These are phyloP conservation scores for Heliangelus exortis DNA, from an alignment of 2,797 vertebrate species.

Conservation along the genomic window DNA sequence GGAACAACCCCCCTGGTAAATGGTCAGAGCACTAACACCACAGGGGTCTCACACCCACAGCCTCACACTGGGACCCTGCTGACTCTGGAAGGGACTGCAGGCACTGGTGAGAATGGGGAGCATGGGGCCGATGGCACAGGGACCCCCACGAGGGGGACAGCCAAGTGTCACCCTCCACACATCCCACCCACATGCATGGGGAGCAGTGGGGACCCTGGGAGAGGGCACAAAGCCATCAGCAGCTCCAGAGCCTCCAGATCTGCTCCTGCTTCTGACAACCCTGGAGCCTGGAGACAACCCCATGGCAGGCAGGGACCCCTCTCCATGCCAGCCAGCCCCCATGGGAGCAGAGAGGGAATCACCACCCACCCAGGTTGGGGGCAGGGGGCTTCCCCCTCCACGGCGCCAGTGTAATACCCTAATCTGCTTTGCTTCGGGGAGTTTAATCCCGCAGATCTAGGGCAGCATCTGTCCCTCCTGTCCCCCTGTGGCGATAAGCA, in stretches of 20 bases:
- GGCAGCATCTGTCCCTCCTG: constrained; percentile 76
- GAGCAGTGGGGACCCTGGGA: background rate
- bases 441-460: constrained; percentile 79
- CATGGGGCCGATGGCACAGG: rapidly evolving
- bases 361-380: background rate
- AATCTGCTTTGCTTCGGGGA: constrained; percentile 78
- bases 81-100: rapidly evolving
- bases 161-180: background rate
- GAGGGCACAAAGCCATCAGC: background rate
- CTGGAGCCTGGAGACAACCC: background rate
- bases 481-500: constrained; percentile 2
- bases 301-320: rapidly evolving
- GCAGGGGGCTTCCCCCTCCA: constrained; percentile 40
- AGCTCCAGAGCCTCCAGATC: background rate
- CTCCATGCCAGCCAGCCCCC: background rate
- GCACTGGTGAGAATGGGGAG: background rate
- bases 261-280: background rate
- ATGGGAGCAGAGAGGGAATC: background rate
- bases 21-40: background rate
- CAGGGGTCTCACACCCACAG: rapidly evolving
- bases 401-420: constrained; percentile 63
- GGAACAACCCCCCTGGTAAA: rapidly evolving
- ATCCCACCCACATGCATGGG: background rate
- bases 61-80: rapidly evolving
- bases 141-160: background rate